Evolutionary conservation across 2,888 invertebrate species (phyloP), one percentile per base, ranked within the genome.

Genomic region (Adelognathus sp.): DNA sequence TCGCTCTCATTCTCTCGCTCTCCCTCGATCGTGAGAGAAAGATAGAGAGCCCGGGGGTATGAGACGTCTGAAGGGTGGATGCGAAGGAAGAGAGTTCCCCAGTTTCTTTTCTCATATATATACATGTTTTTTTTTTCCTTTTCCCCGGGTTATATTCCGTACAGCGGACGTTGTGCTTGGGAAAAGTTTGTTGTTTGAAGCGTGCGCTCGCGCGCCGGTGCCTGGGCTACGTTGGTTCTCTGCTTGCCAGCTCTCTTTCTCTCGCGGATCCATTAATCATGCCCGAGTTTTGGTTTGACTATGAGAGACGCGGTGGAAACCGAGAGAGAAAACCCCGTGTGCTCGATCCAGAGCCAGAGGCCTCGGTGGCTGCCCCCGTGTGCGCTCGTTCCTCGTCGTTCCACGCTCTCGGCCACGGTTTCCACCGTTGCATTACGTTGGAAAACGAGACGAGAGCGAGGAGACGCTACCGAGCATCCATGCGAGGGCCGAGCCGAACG

Each of bases 181-280:
- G 93, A 93, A 93, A 93, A 93, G 93, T 93, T 93, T 93, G 93
- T 93, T 93, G 93, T 93, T 93, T 92, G 89, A 89, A 87, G 88
- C 88, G 64, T 70, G 74, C 58, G 58, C 56, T 50, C 60, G 64
- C 39, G 72, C 58, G 70, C 54, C 50, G 52, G 64, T 27, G 58
- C 50, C 67, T 83, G 80, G 82, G 81, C 82, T 84, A 80, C 82
- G 82, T 84, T 81, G 67, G 70, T 71, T 75, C 79, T 81, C 79
- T n/a, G n/a, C 79, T 79, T 76, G 75, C 80, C 60, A 71, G 74
- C 64, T 72, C 77, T 75, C 67, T 74, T 61, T 72, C 77, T 75
- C 67, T 74, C 81, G 78, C 81, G 75, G 71, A 76, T 79, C 82
- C 85, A 85, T 85, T 85, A 85, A 85, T 85, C 85, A 85, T 85